Evolutionary conservation across 2,113 vertebrate genomes (phyloP).

Genomic region (Oncorhynchus mykiss): DNA sequence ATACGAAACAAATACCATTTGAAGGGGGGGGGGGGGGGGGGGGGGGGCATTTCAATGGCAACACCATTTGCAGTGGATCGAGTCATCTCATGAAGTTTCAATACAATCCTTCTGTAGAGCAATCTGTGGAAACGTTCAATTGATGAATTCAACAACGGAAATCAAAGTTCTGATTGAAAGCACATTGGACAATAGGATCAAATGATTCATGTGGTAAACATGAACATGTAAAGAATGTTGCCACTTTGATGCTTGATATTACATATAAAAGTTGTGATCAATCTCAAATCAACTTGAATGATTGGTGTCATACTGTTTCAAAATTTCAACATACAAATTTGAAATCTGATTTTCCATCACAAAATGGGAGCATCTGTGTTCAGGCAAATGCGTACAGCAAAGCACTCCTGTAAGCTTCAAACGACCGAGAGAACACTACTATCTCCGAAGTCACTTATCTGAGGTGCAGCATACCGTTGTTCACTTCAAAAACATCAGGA

Average conservation of each 20-base stretch:
- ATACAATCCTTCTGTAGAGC: conserved; percentile 61
- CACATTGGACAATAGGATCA: conserved; percentile 50
- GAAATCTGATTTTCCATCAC: conserved; percentile 27
- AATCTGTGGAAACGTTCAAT: conserved; percentile 40
- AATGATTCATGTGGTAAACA: conserved; percentile 35
- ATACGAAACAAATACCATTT: conserved; percentile 39
- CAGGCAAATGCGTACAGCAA: not conserved
- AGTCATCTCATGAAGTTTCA: conserved; percentile 26
- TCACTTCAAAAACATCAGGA: conserved; percentile 41
- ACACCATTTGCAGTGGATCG: conserved; percentile 35
- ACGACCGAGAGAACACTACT: conserved; percentile 30
- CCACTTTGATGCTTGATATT: conserved; percentile 24
- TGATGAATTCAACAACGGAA: conserved; percentile 24
- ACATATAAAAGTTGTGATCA: conserved; percentile 44
- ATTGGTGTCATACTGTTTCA: conserved; percentile 39
- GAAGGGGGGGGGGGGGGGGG: too few relatives aligned
- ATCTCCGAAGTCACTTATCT: conserved; percentile 20
- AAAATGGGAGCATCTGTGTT: conserved; percentile 5
- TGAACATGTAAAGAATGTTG: conserved; percentile 13
- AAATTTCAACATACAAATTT: conserved; percentile 35
- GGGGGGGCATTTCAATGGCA: conserved; percentile 45
- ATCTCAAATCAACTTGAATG: conserved; percentile 34
- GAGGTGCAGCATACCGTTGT: conserved; percentile 20
- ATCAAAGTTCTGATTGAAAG: conserved; percentile 40
- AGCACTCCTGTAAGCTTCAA: conserved; percentile 31